Percentiles rank a stretch among this genome's conserved stretches.
phyloP scores from a whole-genome alignment of 2,797 vertebrate species.

The Bradypodion ventrale region DNA sequence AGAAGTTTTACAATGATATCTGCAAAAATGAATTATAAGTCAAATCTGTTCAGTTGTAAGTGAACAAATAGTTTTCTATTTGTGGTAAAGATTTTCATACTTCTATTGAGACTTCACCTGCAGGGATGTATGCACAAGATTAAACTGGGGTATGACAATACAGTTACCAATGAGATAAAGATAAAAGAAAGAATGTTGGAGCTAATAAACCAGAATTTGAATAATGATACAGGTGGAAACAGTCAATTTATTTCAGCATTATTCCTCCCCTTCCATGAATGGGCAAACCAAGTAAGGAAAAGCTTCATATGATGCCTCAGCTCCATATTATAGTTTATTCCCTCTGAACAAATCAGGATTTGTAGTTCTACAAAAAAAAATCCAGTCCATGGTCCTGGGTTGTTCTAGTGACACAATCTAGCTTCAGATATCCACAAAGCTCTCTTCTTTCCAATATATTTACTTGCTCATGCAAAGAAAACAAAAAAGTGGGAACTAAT shows the following conservation, averaged over 20 bases:
- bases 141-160: conserved; percentile 3
- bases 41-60: conserved; percentile 44
- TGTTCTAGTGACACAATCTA: background rate
- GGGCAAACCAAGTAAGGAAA: background rate
- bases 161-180: conserved; percentile 7
- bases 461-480: background rate
- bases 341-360: background rate
- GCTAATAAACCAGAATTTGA: too few relatives aligned
- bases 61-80: conserved; percentile 36
- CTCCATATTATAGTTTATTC: background rate
- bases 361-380: background rate
- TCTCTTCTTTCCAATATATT: background rate
- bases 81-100: conserved; percentile 26
- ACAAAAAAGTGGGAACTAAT: background rate
- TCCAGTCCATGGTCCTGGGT: background rate
- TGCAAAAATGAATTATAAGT: conserved; percentile 51
- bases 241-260: background rate
- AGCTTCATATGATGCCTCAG: background rate
- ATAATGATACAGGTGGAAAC: too few relatives aligned
- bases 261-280: background rate
- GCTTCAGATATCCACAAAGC: background rate
- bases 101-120: conserved; percentile 15
- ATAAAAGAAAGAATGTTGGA: background rate
- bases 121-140: conserved; percentile 6
- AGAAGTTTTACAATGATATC: conserved; percentile 42